Evolutionary conservation across 2,797 vertebrate genomes (phyloP).

Genomic region (Thripadectes ignobilis): DNA sequence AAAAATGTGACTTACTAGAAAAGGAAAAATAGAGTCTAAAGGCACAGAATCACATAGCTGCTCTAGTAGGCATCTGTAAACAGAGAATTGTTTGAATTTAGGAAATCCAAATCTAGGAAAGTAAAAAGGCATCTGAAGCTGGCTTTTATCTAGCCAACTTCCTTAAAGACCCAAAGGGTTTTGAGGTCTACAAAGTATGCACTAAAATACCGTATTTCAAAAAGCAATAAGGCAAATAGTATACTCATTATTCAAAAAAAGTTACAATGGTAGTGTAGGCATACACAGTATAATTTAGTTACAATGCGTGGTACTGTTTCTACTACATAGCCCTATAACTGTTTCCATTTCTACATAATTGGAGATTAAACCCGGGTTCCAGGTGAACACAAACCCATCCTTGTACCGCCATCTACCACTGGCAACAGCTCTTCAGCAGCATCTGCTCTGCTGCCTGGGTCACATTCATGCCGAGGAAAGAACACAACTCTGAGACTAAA

Average conservation of each 20-base stretch:
- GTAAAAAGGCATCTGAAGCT: slow-evolving; percentile 77
- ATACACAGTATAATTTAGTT: slow-evolving; percentile 82
- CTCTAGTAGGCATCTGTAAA: slow-evolving; percentile 84
- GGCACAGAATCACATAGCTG: slow-evolving; percentile 84
- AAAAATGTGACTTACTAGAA: slow-evolving; percentile 69
- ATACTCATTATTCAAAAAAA: slow-evolving; percentile 77
- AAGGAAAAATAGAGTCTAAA: slow-evolving; percentile 80
- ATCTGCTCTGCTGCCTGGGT: slow-evolving; percentile 31
- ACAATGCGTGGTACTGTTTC: slow-evolving; percentile 77
- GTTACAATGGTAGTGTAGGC: slow-evolving; percentile 83
- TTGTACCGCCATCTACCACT: slow-evolving; percentile 65
- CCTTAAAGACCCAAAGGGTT: slow-evolving; percentile 72
- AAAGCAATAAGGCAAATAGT: slow-evolving; percentile 84
- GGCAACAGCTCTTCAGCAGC: slow-evolving; percentile 67
- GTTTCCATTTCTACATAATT: slow-evolving; percentile 68
- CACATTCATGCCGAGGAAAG: slow-evolving; percentile 1
- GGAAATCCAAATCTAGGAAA: slow-evolving; percentile 74
- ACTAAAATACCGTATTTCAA: slow-evolving; percentile 76
- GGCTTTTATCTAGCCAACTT: slow-evolving; percentile 72
- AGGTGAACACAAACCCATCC: slow-evolving; percentile 68
- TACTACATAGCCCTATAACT: slow-evolving; percentile 75
- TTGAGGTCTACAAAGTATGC: slow-evolving; percentile 79
- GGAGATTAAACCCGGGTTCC: slow-evolving; percentile 51
- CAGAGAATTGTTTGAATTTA: slow-evolving; percentile 77
- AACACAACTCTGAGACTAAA: slow-evolving; percentile 75